phyloP scores from a whole-genome alignment of 2,113 vertebrate genomes.

The Melanostigma gelatinosum region DNA sequence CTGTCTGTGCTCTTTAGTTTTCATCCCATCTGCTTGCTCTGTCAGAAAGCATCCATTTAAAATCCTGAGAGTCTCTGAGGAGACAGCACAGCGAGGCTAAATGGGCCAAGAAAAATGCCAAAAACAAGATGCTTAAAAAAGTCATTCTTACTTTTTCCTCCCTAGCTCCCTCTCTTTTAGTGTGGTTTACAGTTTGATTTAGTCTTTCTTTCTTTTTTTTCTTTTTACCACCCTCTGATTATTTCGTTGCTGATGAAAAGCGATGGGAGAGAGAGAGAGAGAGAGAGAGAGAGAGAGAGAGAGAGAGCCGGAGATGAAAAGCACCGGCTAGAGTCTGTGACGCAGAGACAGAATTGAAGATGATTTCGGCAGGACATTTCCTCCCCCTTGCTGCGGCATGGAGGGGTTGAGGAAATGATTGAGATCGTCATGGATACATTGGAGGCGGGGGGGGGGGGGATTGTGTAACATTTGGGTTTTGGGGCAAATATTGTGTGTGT shows the following conservation, averaged over 20 bases:
- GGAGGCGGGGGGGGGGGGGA: background rate
- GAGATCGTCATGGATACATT: conserved; percentile 76
- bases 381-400: conserved; percentile 30
- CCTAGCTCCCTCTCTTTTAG: background rate
- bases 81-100: conserved; percentile 35
- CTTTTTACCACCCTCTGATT: conserved; percentile 30
- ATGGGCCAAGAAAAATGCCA: conserved; percentile 49
- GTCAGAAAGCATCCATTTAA: conserved; percentile 66
- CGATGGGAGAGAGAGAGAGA: background rate
- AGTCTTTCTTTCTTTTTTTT: background rate
- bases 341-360: conserved; percentile 55
- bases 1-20: conserved; percentile 54
- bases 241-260: conserved; percentile 56
- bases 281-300: too few species aligned
- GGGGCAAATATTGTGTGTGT: conserved; percentile 9
- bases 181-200: conserved; percentile 16
- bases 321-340: conserved; percentile 29
- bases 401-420: conserved; percentile 60
- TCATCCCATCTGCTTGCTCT: conserved; percentile 54
- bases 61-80: conserved; percentile 53
- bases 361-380: conserved; percentile 59
- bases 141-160: conserved; percentile 25
- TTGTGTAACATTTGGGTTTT: conserved; percentile 25
- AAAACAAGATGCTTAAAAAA: conserved; percentile 50
- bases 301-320: conserved; percentile 56